phyloP scores from a whole-genome alignment of 2,888 invertebrate species.

The Lochmaea capreae region DNA sequence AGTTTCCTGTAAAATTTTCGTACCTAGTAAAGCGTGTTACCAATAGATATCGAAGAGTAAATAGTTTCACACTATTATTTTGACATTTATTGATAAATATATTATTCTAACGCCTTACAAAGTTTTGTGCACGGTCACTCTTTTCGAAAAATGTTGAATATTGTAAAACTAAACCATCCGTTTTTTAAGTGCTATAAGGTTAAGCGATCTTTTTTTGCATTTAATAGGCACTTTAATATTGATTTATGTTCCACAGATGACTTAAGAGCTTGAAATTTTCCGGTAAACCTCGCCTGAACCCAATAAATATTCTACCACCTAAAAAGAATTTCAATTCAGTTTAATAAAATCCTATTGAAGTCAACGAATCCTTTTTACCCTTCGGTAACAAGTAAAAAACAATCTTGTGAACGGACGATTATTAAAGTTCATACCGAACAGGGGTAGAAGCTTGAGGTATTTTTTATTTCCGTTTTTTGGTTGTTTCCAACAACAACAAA shows the following conservation, averaged over 20 bases:
- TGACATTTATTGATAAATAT: too few relatives aligned
- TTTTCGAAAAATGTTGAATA: too few relatives aligned
- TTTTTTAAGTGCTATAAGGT: background rate
- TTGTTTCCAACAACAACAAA: background rate
- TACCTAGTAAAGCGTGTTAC: too few relatives aligned
- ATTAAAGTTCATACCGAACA: background rate
- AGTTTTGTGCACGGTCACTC: too few relatives aligned
- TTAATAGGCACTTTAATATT: background rate
- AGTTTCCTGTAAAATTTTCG: too few relatives aligned
- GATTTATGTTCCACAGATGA: background rate
- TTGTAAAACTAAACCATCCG: too few relatives aligned
- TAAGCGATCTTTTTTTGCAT: background rate
- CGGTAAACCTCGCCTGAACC: background rate
- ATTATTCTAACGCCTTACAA: too few relatives aligned
- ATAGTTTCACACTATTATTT: too few relatives aligned
- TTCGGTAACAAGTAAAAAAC: conserved; percentile 3
- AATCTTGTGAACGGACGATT: conserved; percentile 3
- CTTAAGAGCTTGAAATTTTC: background rate
- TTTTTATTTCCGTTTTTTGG: background rate
- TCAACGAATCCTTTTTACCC: background rate
- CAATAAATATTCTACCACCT: conserved; percentile 5
- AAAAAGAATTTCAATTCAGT: conserved; percentile 1
- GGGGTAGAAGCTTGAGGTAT: background rate
- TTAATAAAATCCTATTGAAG: conserved; percentile 9
- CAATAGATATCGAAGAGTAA: too few relatives aligned